Evolutionary conservation across 2,797 vertebrate genomes (phyloP).

Genomic region (Chiloscyllium punctatum): DNA sequence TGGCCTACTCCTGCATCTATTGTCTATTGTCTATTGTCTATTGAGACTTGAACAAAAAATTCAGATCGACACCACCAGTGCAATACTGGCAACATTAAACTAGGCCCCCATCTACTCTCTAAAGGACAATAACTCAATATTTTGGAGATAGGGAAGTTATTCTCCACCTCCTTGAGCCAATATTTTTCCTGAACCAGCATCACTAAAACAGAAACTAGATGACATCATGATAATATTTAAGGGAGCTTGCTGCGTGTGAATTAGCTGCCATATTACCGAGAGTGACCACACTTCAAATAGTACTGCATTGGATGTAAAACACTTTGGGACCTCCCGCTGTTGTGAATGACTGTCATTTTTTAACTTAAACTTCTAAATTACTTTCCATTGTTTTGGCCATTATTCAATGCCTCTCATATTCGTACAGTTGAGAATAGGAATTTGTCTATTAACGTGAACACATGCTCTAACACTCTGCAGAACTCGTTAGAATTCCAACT

Average conservation of each 20-base stretch:
- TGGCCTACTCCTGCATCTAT: no score
- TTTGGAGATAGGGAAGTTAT: background rate
- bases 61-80: background rate
- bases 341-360: background rate
- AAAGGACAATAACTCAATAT: background rate
- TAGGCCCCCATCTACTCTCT: background rate
- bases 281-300: background rate
- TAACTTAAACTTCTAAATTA: background rate
- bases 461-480: background rate
- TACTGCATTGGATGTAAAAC: background rate
- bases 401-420: background rate
- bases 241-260: background rate
- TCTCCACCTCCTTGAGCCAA: background rate
- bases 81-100: background rate
- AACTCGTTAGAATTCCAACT: background rate
- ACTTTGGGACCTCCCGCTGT: background rate
- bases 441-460: background rate
- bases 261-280: background rate
- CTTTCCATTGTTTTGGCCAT: background rate
- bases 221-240: background rate
- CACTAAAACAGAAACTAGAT: background rate
- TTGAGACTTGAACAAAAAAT: background rate
- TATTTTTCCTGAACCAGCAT: background rate
- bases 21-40: no score
- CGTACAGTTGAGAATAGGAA: background rate